Evolutionary conservation across 2,797 vertebrate species (phyloP).

Genomic region (Diplodus puntazzo): DNA sequence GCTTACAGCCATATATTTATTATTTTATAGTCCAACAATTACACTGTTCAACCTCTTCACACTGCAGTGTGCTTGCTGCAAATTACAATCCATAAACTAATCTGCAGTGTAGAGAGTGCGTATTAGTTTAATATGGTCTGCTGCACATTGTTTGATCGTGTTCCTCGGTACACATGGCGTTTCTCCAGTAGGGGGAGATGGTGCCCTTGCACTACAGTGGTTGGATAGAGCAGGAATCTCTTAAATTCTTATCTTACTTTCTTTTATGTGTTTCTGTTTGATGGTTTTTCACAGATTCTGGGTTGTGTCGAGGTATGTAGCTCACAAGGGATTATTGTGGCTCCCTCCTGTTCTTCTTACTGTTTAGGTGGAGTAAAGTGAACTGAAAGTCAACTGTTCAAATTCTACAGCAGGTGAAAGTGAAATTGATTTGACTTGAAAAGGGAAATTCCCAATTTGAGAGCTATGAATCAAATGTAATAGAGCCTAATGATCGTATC

Average conservation of each 20-base stretch:
- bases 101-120: conserved; percentile 32
- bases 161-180: neutral
- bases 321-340: conserved; percentile 5
- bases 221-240: neutral
- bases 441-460: neutral
- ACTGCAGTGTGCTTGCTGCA: conserved; percentile 23
- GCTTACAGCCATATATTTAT: conserved; percentile 39
- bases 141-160: conserved; percentile 53
- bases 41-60: conserved; percentile 10
- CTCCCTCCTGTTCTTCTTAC: conserved; percentile 3
- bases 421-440: neutral
- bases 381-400: conserved; percentile 2
- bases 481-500: neutral
- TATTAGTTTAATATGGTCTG: conserved; percentile 43
- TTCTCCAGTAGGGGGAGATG: conserved; percentile 75
- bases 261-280: conserved; percentile 44
- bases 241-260: conserved; percentile 35
- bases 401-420: conserved; percentile 14
- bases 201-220: conserved; percentile 29
- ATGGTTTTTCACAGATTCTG: conserved; percentile 36
- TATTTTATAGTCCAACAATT: conserved; percentile 34
- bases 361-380: conserved; percentile 5
- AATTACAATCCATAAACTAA: conserved; percentile 58
- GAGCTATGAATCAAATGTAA: neutral
- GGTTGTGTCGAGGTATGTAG: conserved; percentile 18